A percentile compares a stretch with the other conserved stretches of the same genome.
phyloP scores from a whole-genome alignment of 2,888 invertebrate species.

The Andrena chrysosceles region DNA sequence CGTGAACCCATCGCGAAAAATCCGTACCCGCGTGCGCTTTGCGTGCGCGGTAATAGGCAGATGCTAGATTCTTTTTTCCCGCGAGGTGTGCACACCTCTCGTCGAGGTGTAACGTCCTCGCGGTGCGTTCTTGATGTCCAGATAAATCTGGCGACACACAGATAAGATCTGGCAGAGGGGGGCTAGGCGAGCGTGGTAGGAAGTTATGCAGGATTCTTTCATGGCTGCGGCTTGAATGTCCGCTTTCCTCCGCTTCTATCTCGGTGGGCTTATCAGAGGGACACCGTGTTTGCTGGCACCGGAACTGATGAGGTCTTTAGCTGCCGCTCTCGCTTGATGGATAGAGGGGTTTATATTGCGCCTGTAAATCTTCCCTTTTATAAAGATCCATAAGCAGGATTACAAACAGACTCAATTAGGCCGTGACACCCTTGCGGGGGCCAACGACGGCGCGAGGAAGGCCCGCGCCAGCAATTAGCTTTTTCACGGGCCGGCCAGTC shows the following conservation, averaged over 20 bases:
- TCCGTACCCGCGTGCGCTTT: slow-evolving; percentile 32
- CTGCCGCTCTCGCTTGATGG: slow-evolving; percentile 75
- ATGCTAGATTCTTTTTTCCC: slow-evolving; percentile 47
- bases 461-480: slow-evolving; percentile 58
- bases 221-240: slow-evolving; percentile 49
- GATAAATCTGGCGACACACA: slow-evolving; percentile 72
- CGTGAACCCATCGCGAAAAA: slow-evolving; percentile 58
- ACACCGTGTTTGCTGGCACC: slow-evolving; percentile 73
- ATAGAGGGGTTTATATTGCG: slow-evolving; percentile 76
- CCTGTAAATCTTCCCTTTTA: slow-evolving; percentile 79
- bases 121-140: slow-evolving; percentile 70
- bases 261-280: slow-evolving; percentile 67
- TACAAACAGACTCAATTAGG: slow-evolving; percentile 78
- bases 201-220: slow-evolving; percentile 71
- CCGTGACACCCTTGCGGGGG: slow-evolving; percentile 56
- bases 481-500: slow-evolving; percentile 37
- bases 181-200: slow-evolving; percentile 29
- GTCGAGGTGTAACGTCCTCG: slow-evolving; percentile 49
- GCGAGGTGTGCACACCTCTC: slow-evolving; percentile 16
- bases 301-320: slow-evolving; percentile 77
- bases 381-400: slow-evolving; percentile 76
- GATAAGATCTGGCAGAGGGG: slow-evolving; percentile 66
- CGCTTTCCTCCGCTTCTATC: slow-evolving; percentile 58
- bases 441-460: slow-evolving; percentile 53
- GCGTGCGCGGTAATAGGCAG: slow-evolving; percentile 64